Evolutionary conservation across 2,888 invertebrate species (phyloP), one percentile per base, ranked within the genome.

Genomic region (Pachymerium ferrugineum): DNA sequence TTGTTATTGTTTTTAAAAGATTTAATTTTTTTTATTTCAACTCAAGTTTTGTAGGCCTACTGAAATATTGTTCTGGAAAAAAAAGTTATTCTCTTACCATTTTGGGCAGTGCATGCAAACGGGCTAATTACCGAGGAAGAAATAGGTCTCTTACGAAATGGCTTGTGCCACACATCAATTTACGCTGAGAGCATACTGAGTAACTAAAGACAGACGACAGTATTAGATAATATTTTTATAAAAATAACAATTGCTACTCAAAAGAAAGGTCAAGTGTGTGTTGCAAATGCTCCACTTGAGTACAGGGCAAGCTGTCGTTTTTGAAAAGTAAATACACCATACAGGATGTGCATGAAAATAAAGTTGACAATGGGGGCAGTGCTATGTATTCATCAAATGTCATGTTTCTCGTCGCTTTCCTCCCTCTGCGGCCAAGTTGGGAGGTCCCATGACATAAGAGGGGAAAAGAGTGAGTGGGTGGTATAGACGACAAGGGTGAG

Each of bases 121-220:
- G 62, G 62, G 62, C 62, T 62, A 62, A 62, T 62, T 62, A 62
- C 25, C 62, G 62, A 62, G 62, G n/a, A n/a, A 28, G 62, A 62
- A 62, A 62, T 22, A 62, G 38, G 16, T 12, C 38, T 38, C 6
- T 8, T n/a, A n/a, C n/a, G 38, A 6, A 28, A 28, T 28, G 62
- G 62, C 28, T 62, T 62, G 62, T 62, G 62, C 62, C 62, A 62
- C 62, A 62, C 62, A 62, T 62, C 62, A 62, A 62, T 62, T 62
- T 62, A 62, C 62, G 62, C 25, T 62, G 25, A 62, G 62, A 62
- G 62, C 62, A 62, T 62, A 62, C 62, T 62, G 62, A 62, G 62
- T 28, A 22, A 62, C 25, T 62, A 62, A 62, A 62, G 62, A 62
- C 62, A 62, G 62, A 62, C 28, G 62, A 28, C 62, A 62, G 25